Evolutionary conservation across 2,888 invertebrate genomes (phyloP).

Genomic region (Cantharis nigra): DNA sequence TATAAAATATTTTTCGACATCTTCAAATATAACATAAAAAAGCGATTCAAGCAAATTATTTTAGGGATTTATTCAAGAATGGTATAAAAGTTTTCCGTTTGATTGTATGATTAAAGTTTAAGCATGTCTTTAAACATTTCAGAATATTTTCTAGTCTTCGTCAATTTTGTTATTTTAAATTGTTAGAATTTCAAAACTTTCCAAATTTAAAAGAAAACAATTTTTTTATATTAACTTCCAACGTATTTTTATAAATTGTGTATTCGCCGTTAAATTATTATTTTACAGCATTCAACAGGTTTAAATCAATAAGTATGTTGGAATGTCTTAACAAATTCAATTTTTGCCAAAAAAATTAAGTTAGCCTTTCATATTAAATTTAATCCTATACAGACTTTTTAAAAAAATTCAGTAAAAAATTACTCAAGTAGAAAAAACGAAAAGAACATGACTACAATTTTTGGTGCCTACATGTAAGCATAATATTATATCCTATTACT

Average conservation of each 20-base stretch:
- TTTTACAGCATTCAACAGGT: background rate
- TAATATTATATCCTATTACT: background rate
- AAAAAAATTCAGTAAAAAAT: background rate
- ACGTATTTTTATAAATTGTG: background rate
- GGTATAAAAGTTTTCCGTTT: background rate
- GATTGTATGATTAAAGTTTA: background rate
- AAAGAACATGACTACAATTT: background rate
- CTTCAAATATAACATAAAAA: background rate
- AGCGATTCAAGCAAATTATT: background rate
- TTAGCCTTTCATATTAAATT: background rate
- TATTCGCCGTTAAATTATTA: background rate
- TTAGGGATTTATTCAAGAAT: background rate
- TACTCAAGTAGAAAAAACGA: background rate
- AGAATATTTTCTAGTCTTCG: background rate
- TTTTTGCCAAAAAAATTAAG: background rate
- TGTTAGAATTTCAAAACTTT: background rate
- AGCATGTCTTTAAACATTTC: background rate
- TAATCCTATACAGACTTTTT: background rate
- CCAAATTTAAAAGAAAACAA: background rate
- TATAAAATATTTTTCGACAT: background rate
- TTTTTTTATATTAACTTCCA: background rate
- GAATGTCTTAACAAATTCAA: background rate
- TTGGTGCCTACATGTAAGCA: background rate
- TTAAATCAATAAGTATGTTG: background rate
- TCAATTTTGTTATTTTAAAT: background rate